Evolutionary conservation across 2,888 invertebrate genomes (phyloP), one percentile per base, ranked within the genome.

Genomic region (Hemistola chrysoprasaria): DNA sequence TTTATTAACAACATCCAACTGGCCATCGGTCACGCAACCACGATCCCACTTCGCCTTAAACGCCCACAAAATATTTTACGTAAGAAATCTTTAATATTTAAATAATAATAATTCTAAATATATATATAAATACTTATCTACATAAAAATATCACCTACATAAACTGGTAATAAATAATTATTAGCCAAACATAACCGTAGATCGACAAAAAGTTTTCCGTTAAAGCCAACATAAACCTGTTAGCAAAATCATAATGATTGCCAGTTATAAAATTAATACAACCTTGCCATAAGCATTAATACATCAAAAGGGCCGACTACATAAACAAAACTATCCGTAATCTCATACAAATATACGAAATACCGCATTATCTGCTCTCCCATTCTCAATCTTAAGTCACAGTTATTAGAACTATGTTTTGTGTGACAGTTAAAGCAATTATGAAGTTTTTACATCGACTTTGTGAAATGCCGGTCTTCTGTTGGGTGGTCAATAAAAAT

Each of bases 391-490:
- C 16, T 16, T 16, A 16, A 16, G 2, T 3, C 16, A 2, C 2
- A 2, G 4, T 16, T 3, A 16, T 16, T 16, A 16, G 4, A 16
- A 16, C 35, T 38, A 53, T 43, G 50, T 30, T 36, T 16, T 16
- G 16, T 16, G 2, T 16, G 4, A 16, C 16, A 16, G 3, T 56
- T 49, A 70, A 65, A 65, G 65, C 65, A 44, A 77, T 80, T 67
- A 78, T 71, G 68, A 69, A 60, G 59, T 67, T 66, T 79, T 77
- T 71, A 80, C 70, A 70, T 61, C 62, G 39, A 35, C 78, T 78
- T n/a, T n/a, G n/a, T 78, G 73, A 68, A 54, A 34, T 11, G 65
- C 79, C 82, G 80, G 60, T 61, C 46, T 55, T 65, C 71, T 71
- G 66, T 69, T 58, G 55, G 40, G 45, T 51, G 47, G 50, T 40